A percentile compares a stretch with the other conserved stretches of the same genome.
Evolutionary conservation across 2,797 vertebrate species (phyloP).

Genomic region (Hyperoplus lanceolatus): DNA sequence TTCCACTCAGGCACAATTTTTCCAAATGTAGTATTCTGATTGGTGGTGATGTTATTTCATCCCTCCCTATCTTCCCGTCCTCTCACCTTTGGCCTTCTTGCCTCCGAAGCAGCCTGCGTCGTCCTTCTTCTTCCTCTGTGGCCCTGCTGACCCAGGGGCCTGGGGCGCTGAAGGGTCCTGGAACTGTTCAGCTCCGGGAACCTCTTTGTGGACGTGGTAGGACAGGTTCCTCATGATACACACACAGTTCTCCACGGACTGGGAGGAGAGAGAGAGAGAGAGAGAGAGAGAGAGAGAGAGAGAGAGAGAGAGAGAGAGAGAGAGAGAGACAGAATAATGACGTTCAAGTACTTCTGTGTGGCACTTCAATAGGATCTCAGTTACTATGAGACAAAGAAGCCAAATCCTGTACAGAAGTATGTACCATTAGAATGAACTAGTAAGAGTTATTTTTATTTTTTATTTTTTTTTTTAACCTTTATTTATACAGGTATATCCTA

Average conservation of each 20-base stretch:
- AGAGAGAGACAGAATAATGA: neutral
- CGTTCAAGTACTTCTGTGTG: neutral
- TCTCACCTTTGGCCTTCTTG: slow-evolving; percentile 97
- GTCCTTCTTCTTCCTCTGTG: slow-evolving; percentile 96
- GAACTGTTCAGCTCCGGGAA: slow-evolving; percentile 96
- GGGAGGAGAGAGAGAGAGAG: slow-evolving; percentile 7
- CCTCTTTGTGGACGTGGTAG: slow-evolving; percentile 98
- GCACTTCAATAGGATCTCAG: neutral
- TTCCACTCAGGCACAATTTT: neutral
- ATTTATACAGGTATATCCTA: too few species aligned
- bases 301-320: slow-evolving; percentile 4
- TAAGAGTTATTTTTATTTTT: neutral
- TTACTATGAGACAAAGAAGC: neutral
- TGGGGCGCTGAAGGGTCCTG: slow-evolving; percentile 88
- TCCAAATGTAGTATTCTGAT: neutral
- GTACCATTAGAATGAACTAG: neutral
- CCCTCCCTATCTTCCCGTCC: neutral
- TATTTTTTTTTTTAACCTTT: too few species aligned
- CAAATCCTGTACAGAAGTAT: neutral
- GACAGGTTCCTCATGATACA: slow-evolving; percentile 99
- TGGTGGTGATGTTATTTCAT: neutral
- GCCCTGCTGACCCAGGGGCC: slow-evolving; percentile 83
- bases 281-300: slow-evolving; percentile 1
- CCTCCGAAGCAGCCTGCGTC: slow-evolving; percentile 98
- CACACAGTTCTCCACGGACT: slow-evolving; percentile 99